A percentile compares a stretch with the other conserved stretches of the same genome.
phyloP scores from a whole-genome alignment of 2,888 invertebrate genomes.

The Diarsia rubi region DNA sequence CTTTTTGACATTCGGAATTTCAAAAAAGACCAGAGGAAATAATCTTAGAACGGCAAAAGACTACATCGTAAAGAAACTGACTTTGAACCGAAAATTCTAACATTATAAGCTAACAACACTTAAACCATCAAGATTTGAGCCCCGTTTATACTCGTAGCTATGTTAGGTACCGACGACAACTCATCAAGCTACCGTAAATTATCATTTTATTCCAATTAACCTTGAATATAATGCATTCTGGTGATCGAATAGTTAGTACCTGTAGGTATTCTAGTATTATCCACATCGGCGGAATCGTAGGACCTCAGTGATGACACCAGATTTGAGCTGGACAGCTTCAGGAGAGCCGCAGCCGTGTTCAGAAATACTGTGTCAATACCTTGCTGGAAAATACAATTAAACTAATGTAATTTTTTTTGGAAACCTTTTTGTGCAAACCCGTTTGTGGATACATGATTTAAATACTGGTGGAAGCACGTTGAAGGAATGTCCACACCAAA shows the following conservation, averaged over 20 bases:
- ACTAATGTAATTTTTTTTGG: background rate
- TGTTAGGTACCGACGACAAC: background rate
- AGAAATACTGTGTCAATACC: conserved; percentile 94
- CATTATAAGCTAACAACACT: too few relatives aligned
- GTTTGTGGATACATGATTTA: background rate
- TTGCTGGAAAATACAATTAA: conserved; percentile 72
- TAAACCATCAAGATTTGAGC: too few relatives aligned
- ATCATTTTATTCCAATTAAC: too few relatives aligned
- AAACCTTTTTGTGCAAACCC: background rate
- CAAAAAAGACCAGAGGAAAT: too few relatives aligned
- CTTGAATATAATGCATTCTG: too few relatives aligned
- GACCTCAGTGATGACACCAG: conserved; percentile 90
- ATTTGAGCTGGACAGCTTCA: conserved; percentile 89
- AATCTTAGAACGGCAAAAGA: too few relatives aligned
- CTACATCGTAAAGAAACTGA: too few relatives aligned
- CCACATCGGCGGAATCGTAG: conserved; percentile 90
- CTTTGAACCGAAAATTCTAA: too few relatives aligned
- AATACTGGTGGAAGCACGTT: background rate
- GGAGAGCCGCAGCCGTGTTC: conserved; percentile 92
- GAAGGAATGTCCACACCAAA: background rate
- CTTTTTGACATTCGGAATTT: too few relatives aligned
- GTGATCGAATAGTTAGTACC: conserved; percentile 66
- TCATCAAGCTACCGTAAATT: too few relatives aligned
- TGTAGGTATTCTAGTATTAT: conserved; percentile 78
- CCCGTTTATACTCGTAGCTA: background rate